Conservation (phyloP, 2,113 vertebrate species). For the Myotis lucifugus region DNA sequence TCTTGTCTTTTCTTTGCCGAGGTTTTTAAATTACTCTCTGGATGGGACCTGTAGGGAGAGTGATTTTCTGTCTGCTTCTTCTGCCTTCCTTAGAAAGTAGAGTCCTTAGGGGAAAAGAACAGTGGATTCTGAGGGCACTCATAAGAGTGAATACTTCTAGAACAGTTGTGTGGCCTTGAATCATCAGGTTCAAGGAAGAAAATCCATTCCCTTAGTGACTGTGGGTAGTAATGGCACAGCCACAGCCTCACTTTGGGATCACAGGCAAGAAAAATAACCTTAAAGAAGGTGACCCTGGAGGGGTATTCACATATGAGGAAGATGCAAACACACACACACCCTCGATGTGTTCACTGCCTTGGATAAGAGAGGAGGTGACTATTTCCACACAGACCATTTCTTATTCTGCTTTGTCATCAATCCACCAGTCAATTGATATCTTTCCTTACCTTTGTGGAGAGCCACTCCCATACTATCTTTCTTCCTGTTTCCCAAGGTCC, state of each 20-base stretch:
- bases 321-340: not conserved
- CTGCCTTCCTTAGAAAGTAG: not conserved
- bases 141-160: not conserved
- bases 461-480: not conserved
- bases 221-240: not conserved
- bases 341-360: not conserved
- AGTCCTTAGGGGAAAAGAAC: not conserved
- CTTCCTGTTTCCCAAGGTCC: not conserved
- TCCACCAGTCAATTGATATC: not conserved
- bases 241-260: not conserved
- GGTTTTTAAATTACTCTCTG: slow-evolving; percentile 1
- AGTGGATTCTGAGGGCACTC: not conserved
- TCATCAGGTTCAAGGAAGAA: not conserved
- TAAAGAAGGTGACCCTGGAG: not conserved
- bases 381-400: not conserved
- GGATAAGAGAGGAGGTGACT: not conserved
- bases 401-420: not conserved
- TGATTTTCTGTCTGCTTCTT: slow-evolving; percentile 1
- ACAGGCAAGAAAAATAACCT: not conserved
- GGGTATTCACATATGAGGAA: not conserved
- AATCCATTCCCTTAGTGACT: not conserved
- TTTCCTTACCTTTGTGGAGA: not conserved
- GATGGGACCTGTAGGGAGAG: not conserved
- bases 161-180: not conserved
- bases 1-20: not conserved